These are phyloP conservation scores for Beris morrisii DNA, from an alignment of 2,888 invertebrate genomes.

Conservation along the genomic window DNA sequence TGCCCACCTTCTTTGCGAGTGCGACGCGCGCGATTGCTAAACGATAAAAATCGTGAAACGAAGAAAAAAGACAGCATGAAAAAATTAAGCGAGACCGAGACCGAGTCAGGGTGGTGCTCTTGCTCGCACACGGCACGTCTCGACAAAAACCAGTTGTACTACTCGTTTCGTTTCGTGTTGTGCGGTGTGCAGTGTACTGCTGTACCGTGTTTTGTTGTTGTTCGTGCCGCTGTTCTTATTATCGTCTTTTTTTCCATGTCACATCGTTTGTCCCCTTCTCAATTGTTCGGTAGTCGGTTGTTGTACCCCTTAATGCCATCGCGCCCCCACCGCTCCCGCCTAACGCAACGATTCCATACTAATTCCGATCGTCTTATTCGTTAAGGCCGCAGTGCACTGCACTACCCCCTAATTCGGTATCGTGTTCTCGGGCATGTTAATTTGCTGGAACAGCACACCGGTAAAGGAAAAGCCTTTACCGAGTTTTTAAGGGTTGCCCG, in stretches of 20 bases:
- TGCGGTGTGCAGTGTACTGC: too few species aligned
- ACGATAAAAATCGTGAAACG: conserved; percentile 28
- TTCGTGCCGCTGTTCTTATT: conserved; percentile 32
- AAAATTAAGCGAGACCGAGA: neutral
- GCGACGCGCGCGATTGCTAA: conserved; percentile 21
- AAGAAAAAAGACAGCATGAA: neutral
- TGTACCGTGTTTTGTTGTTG: too few species aligned
- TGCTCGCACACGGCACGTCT: too few species aligned
- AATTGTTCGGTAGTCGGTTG: conserved; percentile 12
- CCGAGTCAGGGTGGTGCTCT: neutral
- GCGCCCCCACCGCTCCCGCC: conserved; percentile 24
- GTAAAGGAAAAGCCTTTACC: too few species aligned
- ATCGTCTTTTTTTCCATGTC: conserved; percentile 25
- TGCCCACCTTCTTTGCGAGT: conserved; percentile 21
- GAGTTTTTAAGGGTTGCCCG: too few species aligned
- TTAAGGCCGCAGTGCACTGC: conserved; percentile 40
- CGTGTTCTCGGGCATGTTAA: conserved; percentile 44
- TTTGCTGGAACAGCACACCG: conserved; percentile 39
- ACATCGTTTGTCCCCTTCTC: conserved; percentile 15
- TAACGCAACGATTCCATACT: conserved; percentile 26
- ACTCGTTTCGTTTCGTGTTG: too few species aligned
- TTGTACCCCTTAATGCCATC: conserved; percentile 11
- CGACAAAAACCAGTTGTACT: too few species aligned
- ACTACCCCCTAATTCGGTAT: conserved; percentile 43
- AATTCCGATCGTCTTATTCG: conserved; percentile 17